Evolutionary conservation across 1,140 invertebrate genomes (phyloP), one percentile per base, ranked within the genome.

Genomic region (Hycleus phaleratus): DNA sequence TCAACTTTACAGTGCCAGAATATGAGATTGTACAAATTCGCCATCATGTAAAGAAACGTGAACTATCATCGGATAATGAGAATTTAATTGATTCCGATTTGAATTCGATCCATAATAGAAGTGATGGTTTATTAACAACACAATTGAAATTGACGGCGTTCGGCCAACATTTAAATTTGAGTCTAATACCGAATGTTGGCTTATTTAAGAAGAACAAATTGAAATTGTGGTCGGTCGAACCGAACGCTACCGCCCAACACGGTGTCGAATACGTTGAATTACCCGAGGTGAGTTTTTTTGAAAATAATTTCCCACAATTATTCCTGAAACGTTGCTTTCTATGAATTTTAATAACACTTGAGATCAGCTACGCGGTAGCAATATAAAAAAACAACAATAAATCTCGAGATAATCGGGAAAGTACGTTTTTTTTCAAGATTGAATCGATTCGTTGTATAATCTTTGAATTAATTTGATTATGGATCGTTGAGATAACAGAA

Each of bases 251-350:
- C 74, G 38, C 84, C 66, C 85, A 81, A 26, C 84, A 87, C 69
- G 86, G 86, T 49, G 78, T 90, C n/a, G 81, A 85, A 63, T 86
- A 89, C 65, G 79, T 88, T 65, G 85, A 88, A 74, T 78, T 88
- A 64, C 76, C 76, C 50, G 76, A 85, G 77, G 85, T 87, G 74
- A 81, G 78, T 75, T 26, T 47, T 46, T 46, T 49, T 55, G 42
- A 38, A 38, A 38, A n/a, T 10, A 40, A 39, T 32, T 32, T 39
- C 32, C 7, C 32, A 5, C 32, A 4, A 32, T 7, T 4, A 32
- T 32, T 32, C 32, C 32, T 18, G 18, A 18, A 32, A 5, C 7
- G 7, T 4, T 32, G 32, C 7, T 32, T 32, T 7, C 3, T 4
- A 32, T 32, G 32, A 32, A 32, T 32, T 32, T 32, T 7, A 32